These are phyloP conservation scores for Rhinoraja longicauda DNA, from an alignment of 2,797 vertebrate species.

Conservation along the genomic window DNA sequence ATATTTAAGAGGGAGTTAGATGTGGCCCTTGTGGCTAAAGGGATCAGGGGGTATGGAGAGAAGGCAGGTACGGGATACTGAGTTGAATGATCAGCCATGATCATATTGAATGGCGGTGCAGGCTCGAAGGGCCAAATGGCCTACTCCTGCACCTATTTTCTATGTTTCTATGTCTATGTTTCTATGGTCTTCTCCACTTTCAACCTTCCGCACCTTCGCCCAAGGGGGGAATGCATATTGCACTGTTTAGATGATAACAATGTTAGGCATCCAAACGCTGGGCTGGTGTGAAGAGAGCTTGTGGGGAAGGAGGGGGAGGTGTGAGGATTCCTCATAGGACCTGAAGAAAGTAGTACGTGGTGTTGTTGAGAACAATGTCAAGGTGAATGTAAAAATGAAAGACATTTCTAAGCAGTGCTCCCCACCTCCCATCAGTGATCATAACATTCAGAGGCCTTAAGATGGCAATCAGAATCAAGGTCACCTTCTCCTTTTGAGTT, in stretches of 20 bases:
- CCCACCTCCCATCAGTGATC: not conserved
- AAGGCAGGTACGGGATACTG: too few species aligned
- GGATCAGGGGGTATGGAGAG: too few species aligned
- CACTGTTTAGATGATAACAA: not conserved
- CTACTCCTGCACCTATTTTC: too few species aligned
- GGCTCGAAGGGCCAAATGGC: too few species aligned
- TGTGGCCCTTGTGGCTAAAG: too few species aligned
- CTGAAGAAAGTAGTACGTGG: not conserved
- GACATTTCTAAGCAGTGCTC: not conserved
- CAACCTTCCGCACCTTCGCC: too few species aligned
- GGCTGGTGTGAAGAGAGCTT: not conserved
- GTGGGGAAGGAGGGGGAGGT: not conserved
- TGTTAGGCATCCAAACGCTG: too few species aligned
- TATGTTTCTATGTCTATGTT: too few species aligned
- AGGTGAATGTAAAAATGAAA: not conserved
- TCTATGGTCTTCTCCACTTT: too few species aligned
- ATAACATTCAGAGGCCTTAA: not conserved
- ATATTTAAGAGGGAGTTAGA: too few species aligned
- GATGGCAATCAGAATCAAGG: not conserved
- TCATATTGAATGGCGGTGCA: too few species aligned
- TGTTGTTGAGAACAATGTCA: not conserved
- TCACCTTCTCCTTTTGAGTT: not conserved
- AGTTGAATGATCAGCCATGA: too few species aligned
- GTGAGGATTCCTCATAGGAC: not conserved
- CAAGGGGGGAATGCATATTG: not conserved